Base-by-base conservation (phyloP, 1,140 invertebrate genomes). In the Ips typographus region DNA sequence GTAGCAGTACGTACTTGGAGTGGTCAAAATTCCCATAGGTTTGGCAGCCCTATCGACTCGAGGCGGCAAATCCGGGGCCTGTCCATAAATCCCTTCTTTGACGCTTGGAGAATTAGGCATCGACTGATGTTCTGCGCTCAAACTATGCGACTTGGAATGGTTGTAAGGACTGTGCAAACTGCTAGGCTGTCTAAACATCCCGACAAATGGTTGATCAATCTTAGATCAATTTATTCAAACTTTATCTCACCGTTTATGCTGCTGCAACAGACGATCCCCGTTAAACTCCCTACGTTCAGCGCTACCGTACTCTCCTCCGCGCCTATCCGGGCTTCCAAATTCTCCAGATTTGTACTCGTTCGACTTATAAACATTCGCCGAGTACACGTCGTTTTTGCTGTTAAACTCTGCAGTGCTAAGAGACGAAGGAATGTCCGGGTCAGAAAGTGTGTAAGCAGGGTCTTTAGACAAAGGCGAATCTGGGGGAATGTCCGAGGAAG, bases 61-160 rank as follows among this genome's bases (percentile, higher is more conserved):
- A 7, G 94, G 94, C 1, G 94, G 94, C 63, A 94, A 80, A 82
- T 94, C 92, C 2, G 92, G 92, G 2, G 88, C 87, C 41, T 79
- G 80, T 72, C 75, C 77, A 56, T 79, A 80, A 49, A 77, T 55
- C 7, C 74, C 74, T 56, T 81, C 79, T 62, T 78, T 78, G 4
- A 74, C 58, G 2, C 70, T 58, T 38, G 74, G 72, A 7, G 40
- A 71, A 73, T 63, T 73, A 55, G 52, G 70, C 3, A 70, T 39
- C 3, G 68, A 58, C 40, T 69, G 66, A 65, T 65, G 55, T 37
- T 70, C 68, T 1, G 75, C 71, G 38, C 70, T 74, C 40, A 76
- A 73, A 57, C 73, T 74, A 61, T 79, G 74, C 5, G 74, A 67
- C 69, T 80, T 79, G 38, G 68, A 62, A 56, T 77, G 73, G 57